A percentile compares a stretch with the other conserved stretches of the same genome.
Conservation (phyloP, 2,888 invertebrate genomes). For the Caenorhabditis sp. region DNA sequence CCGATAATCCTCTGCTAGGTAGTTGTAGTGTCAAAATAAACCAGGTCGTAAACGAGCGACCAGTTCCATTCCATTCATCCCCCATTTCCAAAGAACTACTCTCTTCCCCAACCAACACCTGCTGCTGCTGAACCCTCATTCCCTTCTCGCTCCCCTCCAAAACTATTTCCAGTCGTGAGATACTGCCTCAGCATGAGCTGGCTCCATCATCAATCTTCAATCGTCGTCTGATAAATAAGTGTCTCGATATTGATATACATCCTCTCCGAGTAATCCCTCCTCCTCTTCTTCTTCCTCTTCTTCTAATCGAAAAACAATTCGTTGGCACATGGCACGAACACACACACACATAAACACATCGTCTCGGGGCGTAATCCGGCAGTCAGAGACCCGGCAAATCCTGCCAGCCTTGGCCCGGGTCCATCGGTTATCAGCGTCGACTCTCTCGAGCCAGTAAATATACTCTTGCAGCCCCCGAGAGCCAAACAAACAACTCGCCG, state of each 20-base stretch:
- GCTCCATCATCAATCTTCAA: not conserved
- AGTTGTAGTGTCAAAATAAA: conserved; percentile 16
- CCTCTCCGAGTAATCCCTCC: too few relatives aligned
- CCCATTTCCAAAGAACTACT: not conserved
- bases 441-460: conserved; percentile 35
- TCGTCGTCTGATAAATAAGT: too few relatives aligned
- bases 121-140: not conserved
- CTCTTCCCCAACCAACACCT: not conserved
- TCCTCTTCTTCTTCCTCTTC: not conserved
- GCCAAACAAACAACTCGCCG: conserved; percentile 52
- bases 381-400: conserved; percentile 14
- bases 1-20: conserved; percentile 29
- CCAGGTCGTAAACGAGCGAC: conserved; percentile 6
- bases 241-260: too few relatives aligned
- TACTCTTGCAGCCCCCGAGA: conserved; percentile 10
- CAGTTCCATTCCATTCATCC: conserved; percentile 5
- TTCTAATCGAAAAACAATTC: not conserved
- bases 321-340: conserved; percentile 7
- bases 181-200: not conserved
- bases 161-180: not conserved
- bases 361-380: conserved; percentile 25
- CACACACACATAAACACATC: not conserved
- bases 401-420: not conserved
- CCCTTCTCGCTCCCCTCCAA: not conserved
- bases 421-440: conserved; percentile 49